Evolutionary conservation across 2,888 invertebrate species (phyloP), one percentile per base, ranked within the genome.

Genomic region (Pseudococcus jackbeardsleyi): DNA sequence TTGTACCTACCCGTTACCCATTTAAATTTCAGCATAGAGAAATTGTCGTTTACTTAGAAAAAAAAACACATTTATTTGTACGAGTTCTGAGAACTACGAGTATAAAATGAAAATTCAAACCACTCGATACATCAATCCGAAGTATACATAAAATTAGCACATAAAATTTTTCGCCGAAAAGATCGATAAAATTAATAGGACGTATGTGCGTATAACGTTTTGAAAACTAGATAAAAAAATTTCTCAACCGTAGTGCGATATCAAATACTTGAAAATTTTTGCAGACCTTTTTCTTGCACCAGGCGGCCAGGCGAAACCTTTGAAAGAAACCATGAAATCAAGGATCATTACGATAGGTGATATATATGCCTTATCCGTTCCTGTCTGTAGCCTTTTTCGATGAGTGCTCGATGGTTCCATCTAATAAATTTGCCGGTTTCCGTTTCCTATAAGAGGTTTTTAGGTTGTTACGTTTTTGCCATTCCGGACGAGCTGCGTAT

Each of bases 271-370:
- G 68, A 72, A 72, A 72, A 59, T 59, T 72, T 72, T 72, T 12
- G 68, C 11, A 72, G 68, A 72, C 68, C 15, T 72, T 72, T 72
- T 72, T 72, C 68, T 72, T 33, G 33, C 4, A 33, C 33, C 26
- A 11, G 26, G 9, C 68, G 26, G 26, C 26, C 26, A 33, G 22
- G 22, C 6, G 68, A n/a, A 33, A 72, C 33, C 39, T 39, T 79
- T 39, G n/a, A 33, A 79, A 42, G 79, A 42, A 79, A 79, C n/a
- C 79, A 42, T 42, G 42, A 42, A 79, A 79, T 79, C 79, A 79
- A 79, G 79, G 79, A 79, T 79, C 79, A 79, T 79, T 79, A 79
- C 79, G 79, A 79, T 79, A 79, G 79, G 79, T 79, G 79, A 79
- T 79, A 79, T 79, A 79, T 42, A 42, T 79, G 22, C 26, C 15